Conservation (phyloP, 2,888 invertebrate species). For the Torymus auratus region DNA sequence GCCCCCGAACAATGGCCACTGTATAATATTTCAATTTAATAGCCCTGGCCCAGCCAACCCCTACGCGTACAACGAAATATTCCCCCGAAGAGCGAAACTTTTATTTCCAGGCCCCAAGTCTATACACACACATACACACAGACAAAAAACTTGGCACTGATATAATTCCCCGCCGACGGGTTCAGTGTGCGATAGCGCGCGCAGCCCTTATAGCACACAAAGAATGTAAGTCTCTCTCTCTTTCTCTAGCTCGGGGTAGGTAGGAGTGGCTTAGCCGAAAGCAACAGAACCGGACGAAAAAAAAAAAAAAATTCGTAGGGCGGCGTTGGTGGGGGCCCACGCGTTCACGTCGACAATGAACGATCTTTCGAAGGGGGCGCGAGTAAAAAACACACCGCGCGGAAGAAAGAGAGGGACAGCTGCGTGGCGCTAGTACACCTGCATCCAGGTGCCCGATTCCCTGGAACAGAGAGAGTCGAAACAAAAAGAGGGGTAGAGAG, state of each 20-base stretch:
- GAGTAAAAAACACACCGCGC: neutral
- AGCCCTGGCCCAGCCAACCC: neutral
- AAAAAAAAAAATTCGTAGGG: slow-evolving; percentile 36
- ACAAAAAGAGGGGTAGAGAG: neutral
- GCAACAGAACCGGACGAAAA: too few species aligned
- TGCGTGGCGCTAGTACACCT: slow-evolving; percentile 68
- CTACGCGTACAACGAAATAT: neutral
- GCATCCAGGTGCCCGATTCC: slow-evolving; percentile 67
- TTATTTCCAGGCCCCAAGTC: slow-evolving; percentile 22
- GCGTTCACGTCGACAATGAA: slow-evolving; percentile 4
- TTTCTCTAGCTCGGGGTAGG: too few species aligned
- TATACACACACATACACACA: too few species aligned
- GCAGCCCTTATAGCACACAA: slow-evolving; percentile 43
- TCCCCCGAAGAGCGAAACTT: slow-evolving; percentile 50
- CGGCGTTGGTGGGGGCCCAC: neutral
- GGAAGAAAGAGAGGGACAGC: slow-evolving; percentile 65
- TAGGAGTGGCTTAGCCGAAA: too few species aligned
- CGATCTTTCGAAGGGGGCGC: slow-evolving; percentile 20
- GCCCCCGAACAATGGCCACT: slow-evolving; percentile 21
- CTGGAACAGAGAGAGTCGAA: slow-evolving; percentile 4
- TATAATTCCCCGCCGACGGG: slow-evolving; percentile 20
- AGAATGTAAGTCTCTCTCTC: slow-evolving; percentile 17
- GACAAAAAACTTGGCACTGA: slow-evolving; percentile 42
- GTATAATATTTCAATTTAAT: slow-evolving; percentile 52
- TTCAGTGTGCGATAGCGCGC: slow-evolving; percentile 30